Conservation (phyloP, 2,113 vertebrate species). For the Salvelinus namaycush region DNA sequence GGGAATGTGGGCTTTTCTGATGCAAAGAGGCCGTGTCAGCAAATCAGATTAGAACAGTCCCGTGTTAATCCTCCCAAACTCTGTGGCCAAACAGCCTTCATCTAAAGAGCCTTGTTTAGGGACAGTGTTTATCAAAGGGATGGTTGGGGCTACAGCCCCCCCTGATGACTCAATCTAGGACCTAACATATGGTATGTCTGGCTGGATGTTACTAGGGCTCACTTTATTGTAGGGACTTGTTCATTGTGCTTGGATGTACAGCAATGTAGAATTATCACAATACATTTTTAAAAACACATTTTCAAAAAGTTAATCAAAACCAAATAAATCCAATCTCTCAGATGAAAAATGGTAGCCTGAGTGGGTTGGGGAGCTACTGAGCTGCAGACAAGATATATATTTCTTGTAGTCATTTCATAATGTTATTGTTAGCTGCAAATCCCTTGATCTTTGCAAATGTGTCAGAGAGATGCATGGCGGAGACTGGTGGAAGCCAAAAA, state of each 20-base stretch:
- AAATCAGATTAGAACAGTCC: conserved; percentile 40
- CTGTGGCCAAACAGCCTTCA: conserved; percentile 39
- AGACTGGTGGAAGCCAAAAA: conserved; percentile 8
- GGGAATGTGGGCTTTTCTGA: conserved; percentile 54
- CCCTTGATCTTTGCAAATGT: conserved; percentile 26
- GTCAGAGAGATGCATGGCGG: conserved; percentile 16
- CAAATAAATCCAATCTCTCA: background rate
- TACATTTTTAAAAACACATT: too few relatives aligned
- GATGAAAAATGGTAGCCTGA: background rate
- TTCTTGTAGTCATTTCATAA: conserved; percentile 14
- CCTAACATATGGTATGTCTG: background rate
- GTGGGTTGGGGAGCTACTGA: background rate
- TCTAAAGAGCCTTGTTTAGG: conserved; percentile 16
- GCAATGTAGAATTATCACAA: background rate
- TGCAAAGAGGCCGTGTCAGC: conserved; percentile 48
- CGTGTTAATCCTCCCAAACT: conserved; percentile 40
- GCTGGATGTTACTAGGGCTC: background rate
- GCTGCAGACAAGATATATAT: background rate
- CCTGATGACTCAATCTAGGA: conserved; percentile 24
- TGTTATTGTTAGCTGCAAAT: conserved; percentile 25
- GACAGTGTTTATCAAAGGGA: conserved; percentile 38
- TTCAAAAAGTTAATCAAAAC: background rate
- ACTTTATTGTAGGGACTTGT: too few relatives aligned
- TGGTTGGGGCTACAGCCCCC: background rate
- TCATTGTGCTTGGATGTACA: background rate